phyloP scores from a whole-genome alignment of 2,888 invertebrate genomes.

The Morinoia aosen region DNA sequence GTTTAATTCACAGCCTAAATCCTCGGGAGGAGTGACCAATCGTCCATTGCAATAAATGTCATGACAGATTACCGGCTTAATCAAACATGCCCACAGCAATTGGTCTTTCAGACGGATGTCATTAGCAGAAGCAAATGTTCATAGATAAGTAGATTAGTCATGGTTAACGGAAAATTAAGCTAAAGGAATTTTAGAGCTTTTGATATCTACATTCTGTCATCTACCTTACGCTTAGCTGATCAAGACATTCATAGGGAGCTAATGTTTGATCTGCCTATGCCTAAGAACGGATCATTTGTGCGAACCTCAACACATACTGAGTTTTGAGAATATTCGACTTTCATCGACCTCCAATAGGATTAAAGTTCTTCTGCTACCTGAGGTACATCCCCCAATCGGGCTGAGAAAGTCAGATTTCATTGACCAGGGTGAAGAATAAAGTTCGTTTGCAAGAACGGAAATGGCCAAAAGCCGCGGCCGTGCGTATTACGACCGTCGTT shows the following conservation, averaged over 20 bases:
- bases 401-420: conserved; percentile 3
- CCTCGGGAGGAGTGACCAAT: background rate
- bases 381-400: background rate
- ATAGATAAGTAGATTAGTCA: background rate
- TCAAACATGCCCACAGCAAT: background rate
- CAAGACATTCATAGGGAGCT: background rate
- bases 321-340: background rate
- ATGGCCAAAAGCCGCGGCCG: background rate
- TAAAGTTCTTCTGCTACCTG: background rate
- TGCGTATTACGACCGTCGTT: conserved; percentile 10
- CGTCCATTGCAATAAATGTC: background rate
- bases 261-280: background rate
- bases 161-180: background rate
- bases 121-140: background rate
- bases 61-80: background rate
- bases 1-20: background rate
- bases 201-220: too few relatives aligned
- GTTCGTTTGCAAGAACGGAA: background rate
- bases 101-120: background rate
- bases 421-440: conserved; percentile 7
- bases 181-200: background rate
- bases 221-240: background rate
- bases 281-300: background rate
- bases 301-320: background rate
- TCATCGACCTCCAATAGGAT: background rate